Conservation (phyloP, 2,113 vertebrate genomes). For the Dolichallabes microphthalmus region DNA sequence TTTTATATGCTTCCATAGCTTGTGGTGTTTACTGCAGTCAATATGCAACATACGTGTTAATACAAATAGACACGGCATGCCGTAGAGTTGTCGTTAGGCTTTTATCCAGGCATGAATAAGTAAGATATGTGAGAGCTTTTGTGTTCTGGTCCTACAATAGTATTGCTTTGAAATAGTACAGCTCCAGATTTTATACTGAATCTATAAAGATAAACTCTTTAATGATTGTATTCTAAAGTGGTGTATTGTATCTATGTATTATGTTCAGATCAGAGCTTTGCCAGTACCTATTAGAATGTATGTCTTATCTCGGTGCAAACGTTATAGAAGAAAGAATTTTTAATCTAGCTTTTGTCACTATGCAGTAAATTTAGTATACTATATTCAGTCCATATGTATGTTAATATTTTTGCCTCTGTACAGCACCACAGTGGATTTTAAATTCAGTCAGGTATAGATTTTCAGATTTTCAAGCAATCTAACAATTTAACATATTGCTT, state of each 20-base stretch:
- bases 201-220: constrained; percentile 8
- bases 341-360: neutral
- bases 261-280: constrained; percentile 18
- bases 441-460: too few species aligned
- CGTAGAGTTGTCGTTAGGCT: neutral
- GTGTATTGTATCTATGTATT: neutral
- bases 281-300: constrained; percentile 17
- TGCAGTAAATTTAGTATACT: neutral
- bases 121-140: constrained; percentile 7
- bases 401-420: too few species aligned
- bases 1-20: neutral
- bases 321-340: constrained; percentile 14
- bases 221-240: neutral
- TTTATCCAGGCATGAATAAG: neutral
- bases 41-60: neutral
- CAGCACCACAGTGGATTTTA: neutral
- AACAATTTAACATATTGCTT: too few species aligned
- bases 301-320: constrained; percentile 28
- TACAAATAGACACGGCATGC: neutral
- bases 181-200: neutral
- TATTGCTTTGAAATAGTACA: neutral
- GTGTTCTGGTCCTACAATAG: neutral
- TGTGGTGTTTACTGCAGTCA: neutral
- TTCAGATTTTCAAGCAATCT: too few species aligned
- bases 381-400: neutral